phyloP scores from a whole-genome alignment of 1,140 invertebrate species.

The Camponotus pennsylvanicus region DNA sequence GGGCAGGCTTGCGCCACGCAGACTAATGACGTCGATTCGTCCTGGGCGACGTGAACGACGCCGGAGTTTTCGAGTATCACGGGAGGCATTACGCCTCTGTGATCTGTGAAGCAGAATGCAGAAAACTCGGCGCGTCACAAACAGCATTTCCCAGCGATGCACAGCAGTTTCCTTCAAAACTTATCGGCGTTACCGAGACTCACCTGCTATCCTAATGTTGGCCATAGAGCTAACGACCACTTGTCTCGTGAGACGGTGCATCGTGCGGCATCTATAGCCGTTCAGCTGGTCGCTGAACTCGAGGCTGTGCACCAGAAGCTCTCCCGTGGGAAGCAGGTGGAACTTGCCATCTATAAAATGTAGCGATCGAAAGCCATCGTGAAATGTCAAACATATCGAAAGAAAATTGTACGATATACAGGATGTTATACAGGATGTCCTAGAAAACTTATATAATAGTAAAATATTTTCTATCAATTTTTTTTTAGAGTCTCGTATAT shows the following conservation, averaged over 20 bases:
- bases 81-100: conserved; percentile 89
- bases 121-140: conserved; percentile 35
- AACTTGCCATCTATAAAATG: conserved; percentile 90
- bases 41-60: conserved; percentile 90
- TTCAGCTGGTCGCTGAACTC: conserved; percentile 92
- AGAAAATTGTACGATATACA: conserved; percentile 4
- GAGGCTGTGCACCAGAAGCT: conserved; percentile 92
- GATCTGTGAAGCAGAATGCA: conserved; percentile 86
- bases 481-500: conserved; percentile 1
- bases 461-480: conserved; percentile 14
- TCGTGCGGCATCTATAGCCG: conserved; percentile 92
- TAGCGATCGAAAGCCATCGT: conserved; percentile 51
- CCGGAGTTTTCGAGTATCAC: conserved; percentile 90
- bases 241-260: conserved; percentile 92
- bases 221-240: conserved; percentile 91
- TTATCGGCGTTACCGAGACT: conserved; percentile 73
- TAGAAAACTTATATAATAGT: conserved; percentile 8
- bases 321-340: conserved; percentile 92
- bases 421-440: neutral
- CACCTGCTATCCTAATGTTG: conserved; percentile 91
- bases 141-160: conserved; percentile 30
- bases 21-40: conserved; percentile 91
- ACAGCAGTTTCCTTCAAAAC: conserved; percentile 37
- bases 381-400: conserved; percentile 52
- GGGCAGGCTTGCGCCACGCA: conserved; percentile 92